These are phyloP conservation scores for Psittacus erithacus DNA, from an alignment of 2,113 vertebrate species.

Conservation along the genomic window DNA sequence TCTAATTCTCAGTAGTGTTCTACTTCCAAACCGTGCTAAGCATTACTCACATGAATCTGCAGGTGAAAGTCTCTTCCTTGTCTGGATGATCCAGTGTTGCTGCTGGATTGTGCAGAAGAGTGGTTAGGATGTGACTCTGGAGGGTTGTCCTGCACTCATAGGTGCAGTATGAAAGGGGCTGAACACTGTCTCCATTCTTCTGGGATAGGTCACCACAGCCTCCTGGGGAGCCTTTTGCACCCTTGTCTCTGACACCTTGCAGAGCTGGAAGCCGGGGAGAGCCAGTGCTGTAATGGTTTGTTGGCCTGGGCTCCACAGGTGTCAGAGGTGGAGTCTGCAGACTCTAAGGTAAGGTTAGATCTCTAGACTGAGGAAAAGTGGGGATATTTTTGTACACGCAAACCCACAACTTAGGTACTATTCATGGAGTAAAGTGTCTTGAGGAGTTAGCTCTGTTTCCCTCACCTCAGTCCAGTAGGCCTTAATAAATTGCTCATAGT, in stretches of 20 bases:
- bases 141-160: neutral
- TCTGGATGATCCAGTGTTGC: neutral
- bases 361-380: neutral
- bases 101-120: neutral
- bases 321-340: neutral
- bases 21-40: neutral
- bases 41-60: neutral
- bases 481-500: neutral
- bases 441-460: neutral
- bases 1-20: neutral
- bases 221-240: neutral
- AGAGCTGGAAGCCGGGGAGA: neutral
- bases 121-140: neutral
- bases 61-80: neutral
- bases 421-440: neutral
- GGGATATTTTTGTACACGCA: neutral
- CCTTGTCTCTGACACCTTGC: neutral
- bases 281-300: neutral
- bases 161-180: neutral
- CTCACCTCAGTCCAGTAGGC: fast-evolving
- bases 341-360: neutral
- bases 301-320: neutral
- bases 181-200: neutral
- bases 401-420: fast-evolving
- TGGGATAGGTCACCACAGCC: neutral